Percentiles rank a stretch among this genome's conserved stretches.
These are phyloP conservation scores for Drosophila barbarae DNA, from an alignment of 2,888 invertebrate species.

Conservation along the genomic window DNA sequence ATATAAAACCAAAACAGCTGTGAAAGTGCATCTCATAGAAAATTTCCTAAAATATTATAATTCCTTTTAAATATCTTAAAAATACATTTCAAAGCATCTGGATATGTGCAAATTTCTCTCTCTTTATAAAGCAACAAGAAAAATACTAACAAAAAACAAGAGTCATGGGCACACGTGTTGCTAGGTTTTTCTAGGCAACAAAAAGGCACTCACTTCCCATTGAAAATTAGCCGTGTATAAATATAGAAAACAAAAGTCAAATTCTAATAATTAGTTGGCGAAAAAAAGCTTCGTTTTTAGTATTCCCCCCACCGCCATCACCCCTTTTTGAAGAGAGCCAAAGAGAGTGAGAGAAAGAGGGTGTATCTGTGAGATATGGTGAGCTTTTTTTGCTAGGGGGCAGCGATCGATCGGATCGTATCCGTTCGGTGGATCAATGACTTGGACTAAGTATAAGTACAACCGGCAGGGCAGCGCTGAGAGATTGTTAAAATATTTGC, in stretches of 20 bases:
- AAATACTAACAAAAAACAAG: constrained; percentile 3
- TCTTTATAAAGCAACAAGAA: neutral
- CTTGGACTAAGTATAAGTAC: constrained; percentile 39
- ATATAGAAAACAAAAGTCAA: constrained; percentile 42
- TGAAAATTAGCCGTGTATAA: constrained; percentile 39
- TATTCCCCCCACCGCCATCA: neutral
- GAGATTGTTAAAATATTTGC: constrained; percentile 19
- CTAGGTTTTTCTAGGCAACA: constrained; percentile 37
- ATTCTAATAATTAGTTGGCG: constrained; percentile 39
- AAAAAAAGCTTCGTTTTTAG: constrained; percentile 22
- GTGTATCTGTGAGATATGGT: neutral
- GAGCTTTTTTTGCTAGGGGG: constrained; percentile 24
- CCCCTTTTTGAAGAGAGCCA: neutral
- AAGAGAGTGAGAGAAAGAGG: constrained; percentile 2
- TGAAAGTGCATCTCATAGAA: neutral
- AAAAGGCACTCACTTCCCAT: constrained; percentile 23
- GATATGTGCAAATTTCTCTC: neutral
- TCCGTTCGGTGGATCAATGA: constrained; percentile 19
- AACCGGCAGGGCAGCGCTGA: neutral
- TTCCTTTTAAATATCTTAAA: too few relatives aligned
- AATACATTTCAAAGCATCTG: too few relatives aligned
- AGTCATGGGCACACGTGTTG: constrained; percentile 39
- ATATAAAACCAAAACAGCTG: too few relatives aligned
- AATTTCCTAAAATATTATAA: too few relatives aligned
- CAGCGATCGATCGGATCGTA: constrained; percentile 25